Percentiles rank a stretch among this genome's conserved stretches.
These are phyloP conservation scores for Peromyscus polionotus DNA, from an alignment of 2,113 vertebrate genomes.

Conservation along the genomic window DNA sequence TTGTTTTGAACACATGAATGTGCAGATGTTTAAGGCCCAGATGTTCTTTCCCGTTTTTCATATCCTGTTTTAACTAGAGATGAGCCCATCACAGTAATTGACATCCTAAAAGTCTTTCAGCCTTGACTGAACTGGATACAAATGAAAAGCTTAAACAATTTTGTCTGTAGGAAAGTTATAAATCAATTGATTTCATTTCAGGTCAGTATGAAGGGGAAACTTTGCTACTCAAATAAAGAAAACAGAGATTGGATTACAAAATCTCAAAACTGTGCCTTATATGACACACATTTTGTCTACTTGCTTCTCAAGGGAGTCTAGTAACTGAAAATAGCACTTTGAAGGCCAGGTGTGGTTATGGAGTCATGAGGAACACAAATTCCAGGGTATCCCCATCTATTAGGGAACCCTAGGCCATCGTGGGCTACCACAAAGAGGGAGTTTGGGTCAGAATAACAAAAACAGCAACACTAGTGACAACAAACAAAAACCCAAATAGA, in stretches of 20 bases:
- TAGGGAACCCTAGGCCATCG: neutral
- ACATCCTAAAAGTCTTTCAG: constrained; percentile 10
- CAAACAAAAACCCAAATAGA: neutral
- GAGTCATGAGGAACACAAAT: neutral
- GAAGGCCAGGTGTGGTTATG: neutral
- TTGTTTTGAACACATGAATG: neutral
- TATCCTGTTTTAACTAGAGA: neutral
- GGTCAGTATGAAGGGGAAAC: neutral
- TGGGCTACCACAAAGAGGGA: neutral
- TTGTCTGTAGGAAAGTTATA: neutral
- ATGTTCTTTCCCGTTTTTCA: neutral
- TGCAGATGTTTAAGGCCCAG: neutral
- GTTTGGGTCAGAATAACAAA: neutral
- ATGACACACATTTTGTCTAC: too few species aligned
- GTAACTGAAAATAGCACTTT: neutral
- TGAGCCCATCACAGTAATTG: neutral
- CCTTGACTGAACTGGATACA: neutral
- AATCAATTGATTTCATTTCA: neutral
- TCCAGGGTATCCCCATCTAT: too few species aligned
- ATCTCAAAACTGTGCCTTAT: neutral
- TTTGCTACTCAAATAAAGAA: constrained; percentile 10
- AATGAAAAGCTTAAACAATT: neutral
- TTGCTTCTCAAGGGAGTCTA: neutral
- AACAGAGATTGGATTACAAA: neutral
- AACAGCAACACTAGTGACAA: neutral